These are phyloP conservation scores for Zaprionus obscuricornis DNA, from an alignment of 2,888 invertebrate species.

Conservation along the genomic window DNA sequence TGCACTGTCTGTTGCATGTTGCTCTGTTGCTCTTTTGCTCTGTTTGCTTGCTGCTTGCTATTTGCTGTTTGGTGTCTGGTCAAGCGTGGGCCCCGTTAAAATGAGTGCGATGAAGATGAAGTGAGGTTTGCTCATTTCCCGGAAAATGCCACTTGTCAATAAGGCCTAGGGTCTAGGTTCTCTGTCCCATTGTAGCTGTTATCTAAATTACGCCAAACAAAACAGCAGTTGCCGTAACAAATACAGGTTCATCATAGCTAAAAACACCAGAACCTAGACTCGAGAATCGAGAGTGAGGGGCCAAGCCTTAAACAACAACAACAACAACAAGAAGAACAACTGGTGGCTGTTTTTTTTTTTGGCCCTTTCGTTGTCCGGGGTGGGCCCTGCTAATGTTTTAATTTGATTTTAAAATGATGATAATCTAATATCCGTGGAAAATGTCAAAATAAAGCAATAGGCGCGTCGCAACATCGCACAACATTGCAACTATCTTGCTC, in stretches of 20 bases:
- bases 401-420: slow-evolving; percentile 80
- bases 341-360: slow-evolving; percentile 30
- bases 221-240: slow-evolving; percentile 77
- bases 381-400: slow-evolving; percentile 79
- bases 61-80: slow-evolving; percentile 27
- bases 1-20: slow-evolving; percentile 12
- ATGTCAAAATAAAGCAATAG: slow-evolving; percentile 80
- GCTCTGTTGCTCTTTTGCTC: too few species aligned
- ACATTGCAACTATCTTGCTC: slow-evolving; percentile 6
- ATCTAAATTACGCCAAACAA: slow-evolving; percentile 78
- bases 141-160: slow-evolving; percentile 80
- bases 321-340: too few species aligned
- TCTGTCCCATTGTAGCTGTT: slow-evolving; percentile 66
- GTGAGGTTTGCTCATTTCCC: slow-evolving; percentile 65
- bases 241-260: slow-evolving; percentile 13
- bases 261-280: slow-evolving; percentile 4
- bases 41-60: too few species aligned
- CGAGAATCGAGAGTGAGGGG: slow-evolving; percentile 14
- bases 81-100: slow-evolving; percentile 55
- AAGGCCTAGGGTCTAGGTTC: slow-evolving; percentile 48
- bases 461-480: slow-evolving; percentile 20
- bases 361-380: slow-evolving; percentile 41
- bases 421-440: slow-evolving; percentile 82
- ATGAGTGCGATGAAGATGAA: slow-evolving; percentile 57
- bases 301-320: slow-evolving; percentile 37